Evolutionary conservation across 2,113 vertebrate genomes (phyloP).

Genomic region (Podocnemis expansa): DNA sequence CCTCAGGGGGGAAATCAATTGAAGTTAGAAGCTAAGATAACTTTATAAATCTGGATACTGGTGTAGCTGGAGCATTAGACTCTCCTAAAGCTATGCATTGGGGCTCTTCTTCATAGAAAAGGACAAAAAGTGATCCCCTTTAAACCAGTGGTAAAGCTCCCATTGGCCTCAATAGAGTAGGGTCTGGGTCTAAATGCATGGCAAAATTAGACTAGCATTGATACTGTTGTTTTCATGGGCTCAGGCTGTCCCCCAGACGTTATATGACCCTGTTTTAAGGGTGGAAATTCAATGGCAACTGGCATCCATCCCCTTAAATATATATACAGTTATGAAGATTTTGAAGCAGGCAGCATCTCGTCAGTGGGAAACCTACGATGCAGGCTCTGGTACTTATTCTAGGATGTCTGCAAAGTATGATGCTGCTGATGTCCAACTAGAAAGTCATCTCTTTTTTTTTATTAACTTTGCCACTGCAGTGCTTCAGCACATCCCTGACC

Average conservation of each 20-base stretch:
- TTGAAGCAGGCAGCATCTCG: slow-evolving; percentile 16
- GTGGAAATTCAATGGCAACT: neutral
- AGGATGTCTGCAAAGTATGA: neutral
- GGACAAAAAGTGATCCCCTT: neutral
- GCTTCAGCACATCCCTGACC: neutral
- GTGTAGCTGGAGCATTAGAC: neutral
- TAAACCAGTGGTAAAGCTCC: neutral
- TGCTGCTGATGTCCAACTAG: fast-evolving
- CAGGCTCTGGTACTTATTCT: neutral
- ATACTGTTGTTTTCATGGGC: neutral
- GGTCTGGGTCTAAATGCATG: neutral
- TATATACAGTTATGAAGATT: neutral
- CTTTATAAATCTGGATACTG: neutral
- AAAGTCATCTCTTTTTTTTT: neutral
- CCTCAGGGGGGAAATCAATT: too few relatives aligned
- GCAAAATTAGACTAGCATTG: slow-evolving; percentile 4
- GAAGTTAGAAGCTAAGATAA: too few relatives aligned
- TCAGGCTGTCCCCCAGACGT: slow-evolving; percentile 6
- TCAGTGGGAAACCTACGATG: neutral
- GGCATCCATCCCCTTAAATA: slow-evolving; percentile 26
- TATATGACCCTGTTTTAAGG: slow-evolving; percentile 16
- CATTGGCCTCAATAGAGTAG: neutral
- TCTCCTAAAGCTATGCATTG: neutral
- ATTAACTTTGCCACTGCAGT: fast-evolving
- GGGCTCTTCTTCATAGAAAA: neutral